Base-by-base conservation (phyloP, 2,113 vertebrate species). In the Gorsachius goisagi region DNA sequence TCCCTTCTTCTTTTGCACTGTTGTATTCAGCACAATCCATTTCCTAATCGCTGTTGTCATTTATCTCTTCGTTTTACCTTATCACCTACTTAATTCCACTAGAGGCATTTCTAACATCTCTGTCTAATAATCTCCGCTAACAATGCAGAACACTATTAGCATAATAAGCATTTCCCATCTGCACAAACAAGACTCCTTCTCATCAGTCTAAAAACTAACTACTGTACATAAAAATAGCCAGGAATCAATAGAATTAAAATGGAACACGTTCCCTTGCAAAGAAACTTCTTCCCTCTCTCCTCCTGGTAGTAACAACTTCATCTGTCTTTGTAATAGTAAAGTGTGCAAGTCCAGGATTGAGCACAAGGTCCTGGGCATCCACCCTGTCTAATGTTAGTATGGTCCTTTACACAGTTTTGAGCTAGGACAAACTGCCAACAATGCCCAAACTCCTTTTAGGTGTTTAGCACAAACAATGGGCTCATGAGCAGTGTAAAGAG, bases 151-250 rank as follows among this genome's bases (percentile, higher is more conserved):
- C 96, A 85, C 82, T 81, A 97, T 98, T 96, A 97, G 97, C 97
- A 98, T 98, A 97, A 97, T 93, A 97, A 97, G 93, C 93, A 93
- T 95, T 97, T 97, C 97, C 96, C 97, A 97, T 98, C 97, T 98
- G 97, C 88, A 93, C 97, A 93, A 97, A 97, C 87, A 66, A 97
- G 86, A 56, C 90, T 95, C 68, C 79, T 95, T 88, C 75, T 97
- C 97, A 98, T 97, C 97, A 96, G 95, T 94, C 96, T 97, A 85
- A 94, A 96, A 97, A 95, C 96, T 90, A 97, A 97, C 73, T 92
- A 92, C 95, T 95, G 85, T 94, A 90, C 67, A 81, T 93, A 94
- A 95, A 98, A 98, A 92, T 96, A 92, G 19, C 52, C 16, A 26
- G 53, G 72, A 93, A 96, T 92, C 79, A 75, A 95, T 96, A 77